A percentile compares a stretch with the other conserved stretches of the same genome.
Evolutionary conservation across 2,113 vertebrate genomes (phyloP).

Genomic region (Heptranchias perlo): DNA sequence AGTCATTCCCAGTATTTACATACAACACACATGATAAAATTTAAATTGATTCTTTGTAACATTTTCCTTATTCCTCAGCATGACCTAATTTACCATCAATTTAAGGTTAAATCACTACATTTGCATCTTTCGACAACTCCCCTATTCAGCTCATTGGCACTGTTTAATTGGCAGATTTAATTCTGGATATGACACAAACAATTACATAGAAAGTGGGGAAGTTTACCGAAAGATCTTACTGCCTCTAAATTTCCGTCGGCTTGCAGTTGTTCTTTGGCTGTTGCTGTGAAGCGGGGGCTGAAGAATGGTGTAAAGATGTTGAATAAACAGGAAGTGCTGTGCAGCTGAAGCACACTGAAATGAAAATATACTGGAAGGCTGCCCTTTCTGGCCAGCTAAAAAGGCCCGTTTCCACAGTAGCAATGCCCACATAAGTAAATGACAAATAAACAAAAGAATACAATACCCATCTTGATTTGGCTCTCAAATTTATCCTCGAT

Average conservation of each 20-base stretch:
- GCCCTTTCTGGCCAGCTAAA: slow-evolving; percentile 62
- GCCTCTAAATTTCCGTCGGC: slow-evolving; percentile 64
- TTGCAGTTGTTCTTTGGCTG: slow-evolving; percentile 67
- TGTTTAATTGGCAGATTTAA: slow-evolving; percentile 35
- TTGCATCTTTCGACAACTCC: slow-evolving; percentile 32
- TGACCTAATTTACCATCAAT: slow-evolving; percentile 33
- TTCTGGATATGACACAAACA: slow-evolving; percentile 37
- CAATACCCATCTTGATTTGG: slow-evolving; percentile 26
- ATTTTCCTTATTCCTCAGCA: slow-evolving; percentile 32
- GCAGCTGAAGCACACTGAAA: slow-evolving; percentile 73
- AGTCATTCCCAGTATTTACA: neutral
- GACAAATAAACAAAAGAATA: slow-evolving; percentile 59
- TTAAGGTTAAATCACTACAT: slow-evolving; percentile 34
- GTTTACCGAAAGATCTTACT: slow-evolving; percentile 57
- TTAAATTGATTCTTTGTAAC: slow-evolving; percentile 17
- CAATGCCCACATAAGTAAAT: slow-evolving; percentile 58
- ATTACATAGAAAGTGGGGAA: slow-evolving; percentile 56
- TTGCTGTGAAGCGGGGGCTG: slow-evolving; percentile 72
- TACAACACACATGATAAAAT: slow-evolving; percentile 10
- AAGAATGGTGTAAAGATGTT: slow-evolving; percentile 79
- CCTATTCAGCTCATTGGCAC: neutral
- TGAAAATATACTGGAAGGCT: slow-evolving; percentile 74
- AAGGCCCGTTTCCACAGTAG: slow-evolving; percentile 63
- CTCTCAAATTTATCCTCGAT: slow-evolving; percentile 13
- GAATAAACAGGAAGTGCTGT: slow-evolving; percentile 96